These are phyloP conservation scores for Esox masquinongy DNA, from an alignment of 2,797 vertebrate genomes.

Conservation along the genomic window DNA sequence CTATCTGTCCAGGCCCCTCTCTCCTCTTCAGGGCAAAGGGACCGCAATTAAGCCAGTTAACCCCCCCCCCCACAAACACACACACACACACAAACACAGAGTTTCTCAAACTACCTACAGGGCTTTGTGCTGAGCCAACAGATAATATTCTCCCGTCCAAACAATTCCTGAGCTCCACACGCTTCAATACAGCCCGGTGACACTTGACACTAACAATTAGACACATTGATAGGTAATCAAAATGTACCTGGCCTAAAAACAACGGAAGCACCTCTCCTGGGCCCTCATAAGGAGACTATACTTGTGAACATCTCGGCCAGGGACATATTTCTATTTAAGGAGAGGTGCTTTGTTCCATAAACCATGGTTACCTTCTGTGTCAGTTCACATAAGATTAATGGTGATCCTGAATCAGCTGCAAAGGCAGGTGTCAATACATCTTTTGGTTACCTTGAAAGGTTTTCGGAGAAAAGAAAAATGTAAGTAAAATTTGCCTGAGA, in stretches of 20 bases:
- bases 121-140: conserved; percentile 7
- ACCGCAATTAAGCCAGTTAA: background rate
- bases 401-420: background rate
- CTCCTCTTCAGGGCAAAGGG: background rate
- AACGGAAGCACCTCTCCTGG: background rate
- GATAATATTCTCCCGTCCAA: background rate
- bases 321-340: background rate
- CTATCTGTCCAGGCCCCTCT: background rate
- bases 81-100: too few species aligned
- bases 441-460: background rate
- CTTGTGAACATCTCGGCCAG: background rate
- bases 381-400: background rate
- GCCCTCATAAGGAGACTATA: background rate
- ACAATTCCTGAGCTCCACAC: background rate
- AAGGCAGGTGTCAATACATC: too few species aligned
- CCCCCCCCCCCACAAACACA: too few species aligned
- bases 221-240: background rate
- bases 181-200: background rate
- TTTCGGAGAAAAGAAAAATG: background rate
- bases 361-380: background rate
- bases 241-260: background rate
- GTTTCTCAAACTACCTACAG: background rate
- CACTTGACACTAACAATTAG: background rate
- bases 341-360: background rate
- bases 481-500: background rate